Base-by-base conservation (phyloP, 2,888 invertebrate genomes). In the Empis stercorea region DNA sequence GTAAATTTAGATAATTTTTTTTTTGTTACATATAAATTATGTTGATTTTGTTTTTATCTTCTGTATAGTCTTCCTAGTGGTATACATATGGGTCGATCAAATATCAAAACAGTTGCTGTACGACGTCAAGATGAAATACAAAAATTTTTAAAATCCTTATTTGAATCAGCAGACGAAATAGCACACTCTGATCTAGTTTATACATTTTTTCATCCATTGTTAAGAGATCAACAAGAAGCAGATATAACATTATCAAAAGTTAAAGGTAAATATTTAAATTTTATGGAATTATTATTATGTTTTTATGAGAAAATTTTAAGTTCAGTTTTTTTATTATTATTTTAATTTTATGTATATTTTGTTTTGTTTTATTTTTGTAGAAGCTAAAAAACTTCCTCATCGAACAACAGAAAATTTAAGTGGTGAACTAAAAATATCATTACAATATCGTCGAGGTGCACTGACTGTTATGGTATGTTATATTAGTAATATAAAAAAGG, bases 141-240 rank as follows among this genome's bases (percentile, higher is more conserved):
- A 61, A 77, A 80, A 48, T 97, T 97, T 70, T 76, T 99, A 6
- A 76, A 80, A 41, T 85, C 88, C 0, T 73, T 99, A 46, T 91
- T 94, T 69, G 75, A 76, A 58, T 80, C 93, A 61, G 86, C 92
- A 0, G 85, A 89, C 55, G 96, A 97, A 73, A 92, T 99, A 57
- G 84, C 92, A 0, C 95, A 97, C 72, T 88, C 86, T 9, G 93
- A 95, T 68, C 75, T 99, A 46, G 94, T 99, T 1, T 97, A 97
- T 66, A 99, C 97, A 1, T 99, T 99, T 74, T 97, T 97, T 74
- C 99, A 99, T 72, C 94, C 96, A 3, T 71, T 97, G 52, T 71
- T 95, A 52, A 73, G 96, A 53, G 97, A 97, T 71, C 94, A 95
- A 70, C 89, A 93, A 65, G 88, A 88, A 60, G 82, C 85, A 11